phyloP scores from a whole-genome alignment of 2,888 invertebrate genomes.

The Mythimna pallens region DNA sequence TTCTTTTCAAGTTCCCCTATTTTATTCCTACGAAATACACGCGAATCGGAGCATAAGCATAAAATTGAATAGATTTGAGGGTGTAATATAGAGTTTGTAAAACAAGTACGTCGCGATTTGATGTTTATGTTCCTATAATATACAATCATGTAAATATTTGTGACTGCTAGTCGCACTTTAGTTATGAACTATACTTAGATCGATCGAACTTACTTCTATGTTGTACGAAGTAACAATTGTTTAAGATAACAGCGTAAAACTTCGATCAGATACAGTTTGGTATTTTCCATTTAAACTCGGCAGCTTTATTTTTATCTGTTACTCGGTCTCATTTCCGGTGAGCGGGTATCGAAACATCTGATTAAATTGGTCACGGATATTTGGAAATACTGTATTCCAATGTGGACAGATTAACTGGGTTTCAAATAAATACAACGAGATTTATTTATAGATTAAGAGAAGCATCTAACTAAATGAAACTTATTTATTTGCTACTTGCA shows the following conservation, averaged over 20 bases:
- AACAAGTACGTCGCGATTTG: slow-evolving; percentile 47
- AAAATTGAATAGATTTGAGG: slow-evolving; percentile 58
- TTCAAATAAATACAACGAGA: not conserved
- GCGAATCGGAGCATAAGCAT: slow-evolving; percentile 37
- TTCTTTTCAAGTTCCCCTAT: slow-evolving; percentile 57
- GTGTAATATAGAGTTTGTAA: slow-evolving; percentile 45
- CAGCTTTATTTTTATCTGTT: slow-evolving; percentile 58
- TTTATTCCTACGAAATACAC: slow-evolving; percentile 49
- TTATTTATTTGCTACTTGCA: not conserved
- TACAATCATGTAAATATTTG: slow-evolving; percentile 46
- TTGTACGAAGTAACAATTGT: slow-evolving; percentile 20
- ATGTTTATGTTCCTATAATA: slow-evolving; percentile 40
- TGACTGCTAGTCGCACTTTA: slow-evolving; percentile 23
- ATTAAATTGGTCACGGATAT: slow-evolving; percentile 56
- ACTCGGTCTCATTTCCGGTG: slow-evolving; percentile 61
- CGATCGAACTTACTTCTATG: slow-evolving; percentile 4
- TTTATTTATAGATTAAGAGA: not conserved
- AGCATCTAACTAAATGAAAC: not conserved
- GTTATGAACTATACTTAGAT: slow-evolving; percentile 7
- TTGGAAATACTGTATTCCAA: slow-evolving; percentile 49
- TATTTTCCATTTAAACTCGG: slow-evolving; percentile 49
- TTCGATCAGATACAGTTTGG: slow-evolving; percentile 32
- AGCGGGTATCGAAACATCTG: slow-evolving; percentile 54
- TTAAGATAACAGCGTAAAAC: slow-evolving; percentile 14
- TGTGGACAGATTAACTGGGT: slow-evolving; percentile 25